Evolutionary conservation across 2,888 invertebrate genomes (phyloP).

Genomic region (Hirtodrosophila trivittata): DNA sequence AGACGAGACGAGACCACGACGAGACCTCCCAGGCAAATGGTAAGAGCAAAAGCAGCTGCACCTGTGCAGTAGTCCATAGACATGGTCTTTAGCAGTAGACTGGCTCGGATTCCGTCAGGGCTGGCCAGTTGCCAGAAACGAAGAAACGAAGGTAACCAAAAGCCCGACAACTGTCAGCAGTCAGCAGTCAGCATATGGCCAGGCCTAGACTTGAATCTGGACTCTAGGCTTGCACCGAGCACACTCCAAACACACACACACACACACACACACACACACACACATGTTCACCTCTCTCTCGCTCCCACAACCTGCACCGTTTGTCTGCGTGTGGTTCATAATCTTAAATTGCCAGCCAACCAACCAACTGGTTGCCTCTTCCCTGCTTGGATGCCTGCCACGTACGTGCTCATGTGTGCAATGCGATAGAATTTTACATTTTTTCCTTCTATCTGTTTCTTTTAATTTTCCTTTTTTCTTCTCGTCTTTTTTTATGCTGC

Average conservation of each 20-base stretch:
- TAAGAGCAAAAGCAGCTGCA: conserved; percentile 37
- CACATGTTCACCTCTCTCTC: neutral
- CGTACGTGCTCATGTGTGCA: conserved; percentile 76
- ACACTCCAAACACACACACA: neutral
- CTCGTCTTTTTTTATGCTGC: conserved; percentile 51
- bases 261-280: neutral
- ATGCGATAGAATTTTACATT: conserved; percentile 69
- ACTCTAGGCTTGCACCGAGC: conserved; percentile 27
- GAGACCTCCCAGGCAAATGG: conserved; percentile 49
- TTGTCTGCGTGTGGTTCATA: conserved; percentile 73
- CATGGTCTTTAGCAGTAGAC: conserved; percentile 5
- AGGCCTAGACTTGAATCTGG: conserved; percentile 49
- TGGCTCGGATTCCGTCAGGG: conserved; percentile 35
- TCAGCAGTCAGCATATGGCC: conserved; percentile 41
- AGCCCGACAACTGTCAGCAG: conserved; percentile 50
- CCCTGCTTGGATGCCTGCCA: conserved; percentile 28
- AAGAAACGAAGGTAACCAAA: conserved; percentile 46
- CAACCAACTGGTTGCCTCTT: conserved; percentile 35
- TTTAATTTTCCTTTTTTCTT: conserved; percentile 5
- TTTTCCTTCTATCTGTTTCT: conserved; percentile 7
- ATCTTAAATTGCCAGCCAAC: conserved; percentile 70
- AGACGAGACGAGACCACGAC: conserved; percentile 1
- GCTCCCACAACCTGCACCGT: conserved; percentile 10
- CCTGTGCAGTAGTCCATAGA: conserved; percentile 21
- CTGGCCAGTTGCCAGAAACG: conserved; percentile 51